These are phyloP conservation scores for Mohoua ochrocephala DNA, from an alignment of 2,113 vertebrate species.

Conservation along the genomic window DNA sequence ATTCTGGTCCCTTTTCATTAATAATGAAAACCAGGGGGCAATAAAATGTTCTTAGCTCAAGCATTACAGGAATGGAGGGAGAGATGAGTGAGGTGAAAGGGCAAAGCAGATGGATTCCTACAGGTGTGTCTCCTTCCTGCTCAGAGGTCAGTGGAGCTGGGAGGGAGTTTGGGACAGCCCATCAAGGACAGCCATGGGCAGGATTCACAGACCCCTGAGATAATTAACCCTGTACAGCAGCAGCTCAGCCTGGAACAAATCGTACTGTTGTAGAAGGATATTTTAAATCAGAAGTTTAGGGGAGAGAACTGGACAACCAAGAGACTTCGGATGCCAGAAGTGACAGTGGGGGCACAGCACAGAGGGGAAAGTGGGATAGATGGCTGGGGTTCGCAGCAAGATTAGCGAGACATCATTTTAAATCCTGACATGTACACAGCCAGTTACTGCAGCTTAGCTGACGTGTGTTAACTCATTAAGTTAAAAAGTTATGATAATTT, in stretches of 20 bases:
- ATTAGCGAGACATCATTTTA: constrained; percentile 47
- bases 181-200: not conserved
- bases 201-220: not conserved
- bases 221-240: not conserved
- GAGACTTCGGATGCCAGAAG: not conserved
- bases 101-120: constrained; percentile 29
- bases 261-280: not conserved
- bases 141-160: not conserved
- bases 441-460: constrained; percentile 61
- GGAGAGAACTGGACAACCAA: not conserved
- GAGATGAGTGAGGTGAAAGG: constrained; percentile 61
- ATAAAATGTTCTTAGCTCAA: constrained; percentile 77
- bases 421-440: constrained; percentile 65
- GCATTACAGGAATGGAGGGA: constrained; percentile 11
- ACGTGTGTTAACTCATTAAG: constrained; percentile 63
- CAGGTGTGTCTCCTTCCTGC: constrained; percentile 50
- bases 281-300: not conserved
- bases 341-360: not conserved
- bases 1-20: constrained; percentile 84
- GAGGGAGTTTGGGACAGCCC: not conserved
- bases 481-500: constrained; percentile 66
- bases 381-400: not conserved
- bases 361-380: not conserved
- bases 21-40: constrained; percentile 84
- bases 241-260: not conserved